Base-by-base conservation (phyloP, 2,888 invertebrate species). In the Epirrhoe tristata region DNA sequence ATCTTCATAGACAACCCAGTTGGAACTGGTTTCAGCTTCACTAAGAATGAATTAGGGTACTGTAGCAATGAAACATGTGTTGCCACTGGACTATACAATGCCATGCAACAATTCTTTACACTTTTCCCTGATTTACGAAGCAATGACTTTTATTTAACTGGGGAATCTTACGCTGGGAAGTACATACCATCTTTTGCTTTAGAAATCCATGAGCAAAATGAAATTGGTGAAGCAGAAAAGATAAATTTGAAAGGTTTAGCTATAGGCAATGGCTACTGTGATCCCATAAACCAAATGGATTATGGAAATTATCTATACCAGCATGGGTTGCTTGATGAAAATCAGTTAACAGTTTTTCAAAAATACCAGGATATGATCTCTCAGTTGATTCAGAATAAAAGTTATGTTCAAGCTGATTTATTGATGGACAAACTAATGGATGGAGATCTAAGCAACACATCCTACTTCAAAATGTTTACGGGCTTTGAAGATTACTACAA, bases 401-500 rank as follows among this genome's bases (percentile, higher is more conserved):
- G 96, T 66, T 97, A 95, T 94, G 79, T 82, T 0, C 90, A 95
- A 71, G 97, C 97, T 0, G 96, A 96, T 76, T 84, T 96, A 56
- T 81, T 96, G 0, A 96, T 97, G 83, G 96, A 97, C 78, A 82
- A 89, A n/a, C 85, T 98, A 0, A 92, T 98, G 74, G 90, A 88
- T 50, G 91, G 90, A 34, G 84, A 83, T 4, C 48, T 87, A 0
- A 78, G 78, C 0, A 88, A 89, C 61, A 80, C 75, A 17, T 91
- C 92, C 10, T 89, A 86, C 54, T 97, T 96, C 79, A 94, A 94
- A 80, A 95, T 95, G 71, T 89, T 93, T 43, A 96, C 97, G 5
- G 97, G 97, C 0, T 96, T 96, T 66, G 83, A 94, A n/a, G 95
- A 96, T 78, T 96, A 96, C 76, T 97, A 95, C 80, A 97, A 97